phyloP scores from a whole-genome alignment of 2,113 vertebrate genomes.

The Nothoprocta pentlandii region DNA sequence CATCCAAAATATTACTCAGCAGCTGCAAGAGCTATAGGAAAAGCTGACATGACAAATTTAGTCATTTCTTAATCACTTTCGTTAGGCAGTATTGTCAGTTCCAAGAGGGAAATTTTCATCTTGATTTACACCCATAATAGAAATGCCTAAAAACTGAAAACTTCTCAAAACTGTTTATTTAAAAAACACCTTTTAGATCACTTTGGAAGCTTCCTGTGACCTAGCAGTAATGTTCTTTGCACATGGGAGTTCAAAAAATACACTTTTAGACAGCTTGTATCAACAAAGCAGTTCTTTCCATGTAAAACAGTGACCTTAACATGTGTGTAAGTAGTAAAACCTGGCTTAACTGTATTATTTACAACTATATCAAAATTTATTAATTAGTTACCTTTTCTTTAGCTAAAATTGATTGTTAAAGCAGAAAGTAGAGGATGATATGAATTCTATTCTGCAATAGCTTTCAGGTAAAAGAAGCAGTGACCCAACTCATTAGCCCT shows the following conservation, averaged over 20 bases:
- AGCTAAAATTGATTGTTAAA: slow-evolving; percentile 83
- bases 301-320: slow-evolving; percentile 19
- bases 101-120: slow-evolving; percentile 76
- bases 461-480: slow-evolving; percentile 94
- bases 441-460: slow-evolving; percentile 84
- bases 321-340: slow-evolving; percentile 41
- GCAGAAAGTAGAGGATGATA: slow-evolving; percentile 77
- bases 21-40: slow-evolving; percentile 78
- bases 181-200: slow-evolving; percentile 74
- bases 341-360: slow-evolving; percentile 72
- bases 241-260: not conserved
- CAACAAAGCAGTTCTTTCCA: slow-evolving; percentile 52
- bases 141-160: slow-evolving; percentile 75
- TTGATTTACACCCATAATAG: slow-evolving; percentile 74
- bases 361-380: slow-evolving; percentile 75
- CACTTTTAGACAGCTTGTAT: slow-evolving; percentile 27
- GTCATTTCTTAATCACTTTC: slow-evolving; percentile 80
- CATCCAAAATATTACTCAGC: slow-evolving; percentile 81
- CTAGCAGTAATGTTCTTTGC: slow-evolving; percentile 16
- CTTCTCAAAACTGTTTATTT: slow-evolving; percentile 68
- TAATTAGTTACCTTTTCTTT: slow-evolving; percentile 77
- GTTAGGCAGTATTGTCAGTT: slow-evolving; percentile 78
- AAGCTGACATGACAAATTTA: slow-evolving; percentile 80
- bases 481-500: slow-evolving; percentile 98
- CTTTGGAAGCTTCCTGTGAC: slow-evolving; percentile 52